Evolutionary conservation across 2,888 invertebrate species (phyloP).

Genomic region (Globia sparganii): DNA sequence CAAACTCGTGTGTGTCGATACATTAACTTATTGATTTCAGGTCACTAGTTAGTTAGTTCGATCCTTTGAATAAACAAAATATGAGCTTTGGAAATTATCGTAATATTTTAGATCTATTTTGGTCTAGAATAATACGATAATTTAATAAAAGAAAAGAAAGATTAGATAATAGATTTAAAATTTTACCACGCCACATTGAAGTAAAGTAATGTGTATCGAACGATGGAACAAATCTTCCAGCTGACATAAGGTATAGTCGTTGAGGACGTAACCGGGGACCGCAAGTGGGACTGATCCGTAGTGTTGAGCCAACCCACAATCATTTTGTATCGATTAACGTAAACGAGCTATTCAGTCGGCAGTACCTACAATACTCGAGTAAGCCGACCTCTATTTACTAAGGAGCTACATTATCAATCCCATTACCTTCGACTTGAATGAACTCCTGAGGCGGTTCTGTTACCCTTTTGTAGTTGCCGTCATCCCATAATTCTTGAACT

Average conservation of each 20-base stretch:
- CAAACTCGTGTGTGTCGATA: conserved; percentile 10
- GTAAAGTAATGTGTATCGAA: neutral
- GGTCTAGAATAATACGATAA: too few relatives aligned
- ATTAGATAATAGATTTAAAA: neutral
- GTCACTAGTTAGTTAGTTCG: neutral
- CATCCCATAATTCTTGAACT: conserved; percentile 52
- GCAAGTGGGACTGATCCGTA: conserved; percentile 41
- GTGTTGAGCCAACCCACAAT: conserved; percentile 44
- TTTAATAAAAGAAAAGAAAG: too few relatives aligned
- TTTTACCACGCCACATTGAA: neutral
- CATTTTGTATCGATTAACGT: conserved; percentile 50
- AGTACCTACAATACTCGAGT: conserved; percentile 35
- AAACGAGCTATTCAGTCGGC: conserved; percentile 47
- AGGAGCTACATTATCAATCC: conserved; percentile 55
- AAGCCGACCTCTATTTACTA: conserved; percentile 46
- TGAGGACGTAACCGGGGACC: neutral
- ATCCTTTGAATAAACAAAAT: neutral
- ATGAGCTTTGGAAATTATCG: neutral
- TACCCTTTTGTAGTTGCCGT: conserved; percentile 46
- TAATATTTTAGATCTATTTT: neutral
- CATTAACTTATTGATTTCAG: conserved; percentile 11
- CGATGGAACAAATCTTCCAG: neutral
- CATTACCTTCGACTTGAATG: conserved; percentile 45
- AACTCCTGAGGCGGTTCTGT: conserved; percentile 44
- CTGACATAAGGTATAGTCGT: neutral